Evolutionary conservation across 2,888 invertebrate species (phyloP).

Genomic region (Trissolcus japonicus): DNA sequence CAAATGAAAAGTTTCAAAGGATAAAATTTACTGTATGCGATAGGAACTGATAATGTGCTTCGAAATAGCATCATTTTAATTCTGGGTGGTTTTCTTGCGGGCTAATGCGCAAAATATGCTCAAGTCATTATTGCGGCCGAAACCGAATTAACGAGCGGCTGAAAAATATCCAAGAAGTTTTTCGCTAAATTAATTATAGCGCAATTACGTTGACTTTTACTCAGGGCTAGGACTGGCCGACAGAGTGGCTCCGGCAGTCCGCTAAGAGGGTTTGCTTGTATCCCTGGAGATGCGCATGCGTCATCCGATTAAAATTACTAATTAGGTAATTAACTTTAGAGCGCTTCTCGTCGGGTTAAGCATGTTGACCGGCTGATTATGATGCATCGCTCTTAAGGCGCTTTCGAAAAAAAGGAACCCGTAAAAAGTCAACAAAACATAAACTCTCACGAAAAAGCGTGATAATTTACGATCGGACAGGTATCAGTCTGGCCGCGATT

Average conservation of each 20-base stretch:
- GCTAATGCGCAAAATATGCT: conserved; percentile 54
- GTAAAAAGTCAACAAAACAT: conserved; percentile 29
- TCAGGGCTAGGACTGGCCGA: conserved; percentile 61
- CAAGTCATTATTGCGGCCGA: conserved; percentile 53
- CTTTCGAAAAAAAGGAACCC: conserved; percentile 26
- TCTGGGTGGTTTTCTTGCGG: conserved; percentile 18
- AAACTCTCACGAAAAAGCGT: conserved; percentile 29
- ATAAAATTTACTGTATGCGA: too few relatives aligned
- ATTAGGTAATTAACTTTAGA: conserved; percentile 76
- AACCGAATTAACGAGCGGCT: conserved; percentile 58
- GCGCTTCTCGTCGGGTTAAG: conserved; percentile 60
- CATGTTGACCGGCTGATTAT: conserved; percentile 76
- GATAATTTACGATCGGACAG: conserved; percentile 30
- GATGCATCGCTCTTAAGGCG: conserved; percentile 68
- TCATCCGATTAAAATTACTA: conserved; percentile 77
- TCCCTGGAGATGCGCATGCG: conserved; percentile 76
- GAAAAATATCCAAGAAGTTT: conserved; percentile 68
- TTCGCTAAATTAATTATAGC: conserved; percentile 75
- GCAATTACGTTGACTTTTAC: conserved; percentile 69
- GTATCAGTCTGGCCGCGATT: conserved; percentile 5
- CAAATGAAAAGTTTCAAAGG: too few relatives aligned
- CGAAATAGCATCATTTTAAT: too few relatives aligned
- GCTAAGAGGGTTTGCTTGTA: conserved; percentile 77
- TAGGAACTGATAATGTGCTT: too few relatives aligned
- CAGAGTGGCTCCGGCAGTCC: conserved; percentile 62